Evolutionary conservation across 2,113 vertebrate species (phyloP), one percentile per base, ranked within the genome.

Genomic region (Pangasianodon gigas): DNA sequence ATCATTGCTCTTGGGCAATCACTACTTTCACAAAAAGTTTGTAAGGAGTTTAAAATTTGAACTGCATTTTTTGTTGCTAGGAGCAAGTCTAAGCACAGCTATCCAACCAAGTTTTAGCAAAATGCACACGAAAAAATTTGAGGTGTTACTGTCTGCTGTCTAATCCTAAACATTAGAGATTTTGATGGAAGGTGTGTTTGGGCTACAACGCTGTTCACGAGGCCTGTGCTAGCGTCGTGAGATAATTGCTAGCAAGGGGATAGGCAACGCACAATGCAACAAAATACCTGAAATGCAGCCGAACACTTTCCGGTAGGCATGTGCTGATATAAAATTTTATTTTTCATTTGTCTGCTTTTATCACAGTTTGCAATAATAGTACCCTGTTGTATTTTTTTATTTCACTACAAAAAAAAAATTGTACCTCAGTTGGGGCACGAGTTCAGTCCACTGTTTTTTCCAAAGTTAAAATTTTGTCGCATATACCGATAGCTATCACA

Each of bases 21-120:
- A 24, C 16, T 41, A 21, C 77, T 32, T 89, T 82, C 16, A 83
- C 13, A 52, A 71, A n/a, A 14, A 48, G 37, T 4, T 65, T 62
- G 32, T 37, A 37, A 16, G 65, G 18, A 54, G 46, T 87, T 44
- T 52, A 29, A 13, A 87, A 21, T 75, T 60, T 60, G 21, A 60
- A 51, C 37, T 21, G 8, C 18, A 6, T 46, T 74, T 54, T 54
- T 37, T 74, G 13, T 46, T 32, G 54, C 56, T 65, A 29, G 18
- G n/a, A 54, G 79, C 48, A 69, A 71, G 41, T 52, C 51, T 84
- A 84, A 89, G 67, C 65, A 75, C 81, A 84, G 81, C 81, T 75
- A 37, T 58, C 21, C 67, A 62, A 51, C 29, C 58, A 37, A 19
- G 86, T 44, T 83, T 82, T 83, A 60, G 52, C 82, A 44, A 60